phyloP scores from a whole-genome alignment of 2,797 vertebrate species.

The Myotis findleyi region DNA sequence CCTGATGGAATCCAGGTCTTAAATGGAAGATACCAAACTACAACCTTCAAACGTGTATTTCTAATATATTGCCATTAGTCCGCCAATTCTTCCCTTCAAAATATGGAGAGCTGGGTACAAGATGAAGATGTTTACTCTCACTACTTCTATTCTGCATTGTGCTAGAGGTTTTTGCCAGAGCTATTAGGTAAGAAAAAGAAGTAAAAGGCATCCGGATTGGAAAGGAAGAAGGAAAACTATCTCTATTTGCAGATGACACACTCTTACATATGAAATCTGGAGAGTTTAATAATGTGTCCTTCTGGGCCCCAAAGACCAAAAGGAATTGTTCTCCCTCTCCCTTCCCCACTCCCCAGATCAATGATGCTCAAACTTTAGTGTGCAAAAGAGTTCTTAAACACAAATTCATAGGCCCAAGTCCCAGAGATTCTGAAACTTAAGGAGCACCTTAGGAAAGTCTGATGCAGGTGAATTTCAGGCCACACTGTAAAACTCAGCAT shows the following conservation, averaged over 20 bases:
- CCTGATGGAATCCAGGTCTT: neutral
- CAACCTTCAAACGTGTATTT: neutral
- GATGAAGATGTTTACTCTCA: neutral
- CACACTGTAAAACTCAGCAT: conserved; percentile 23
- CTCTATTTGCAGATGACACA: neutral
- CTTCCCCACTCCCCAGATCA: neutral
- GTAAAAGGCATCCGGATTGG: neutral
- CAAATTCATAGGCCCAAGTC: neutral
- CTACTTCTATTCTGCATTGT: neutral
- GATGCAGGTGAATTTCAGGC: neutral
- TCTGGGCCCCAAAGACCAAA: neutral
- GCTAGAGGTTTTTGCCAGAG: neutral
- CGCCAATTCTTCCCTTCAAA: neutral
- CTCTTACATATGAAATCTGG: neutral
- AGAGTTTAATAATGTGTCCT: neutral
- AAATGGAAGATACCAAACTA: conserved; percentile 1
- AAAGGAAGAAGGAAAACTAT: conserved; percentile 6
- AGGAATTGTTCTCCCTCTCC: neutral
- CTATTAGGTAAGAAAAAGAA: neutral
- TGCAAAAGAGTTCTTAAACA: neutral
- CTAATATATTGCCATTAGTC: neutral
- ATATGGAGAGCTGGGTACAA: neutral
- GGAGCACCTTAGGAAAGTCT: neutral
- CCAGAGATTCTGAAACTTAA: conserved; percentile 20
- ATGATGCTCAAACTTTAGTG: neutral